Evolutionary conservation across 2,113 vertebrate genomes (phyloP).

Genomic region (Dermatemys mawii): DNA sequence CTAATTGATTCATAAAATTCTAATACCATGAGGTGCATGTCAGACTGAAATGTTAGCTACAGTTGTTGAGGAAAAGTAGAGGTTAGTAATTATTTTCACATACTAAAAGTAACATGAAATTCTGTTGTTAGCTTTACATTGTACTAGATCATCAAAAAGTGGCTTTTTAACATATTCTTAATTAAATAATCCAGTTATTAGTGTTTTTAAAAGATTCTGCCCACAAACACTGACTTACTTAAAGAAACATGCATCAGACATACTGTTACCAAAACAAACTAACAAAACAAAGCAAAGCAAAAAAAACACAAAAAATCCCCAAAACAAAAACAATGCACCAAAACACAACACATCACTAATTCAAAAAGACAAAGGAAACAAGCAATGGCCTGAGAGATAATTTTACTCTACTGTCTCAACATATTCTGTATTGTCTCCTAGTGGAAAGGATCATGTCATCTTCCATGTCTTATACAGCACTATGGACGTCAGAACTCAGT

Average conservation of each 20-base stretch:
- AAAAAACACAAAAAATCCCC: no score
- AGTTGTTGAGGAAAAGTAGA: background rate
- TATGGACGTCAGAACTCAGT: background rate
- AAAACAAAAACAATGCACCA: no score
- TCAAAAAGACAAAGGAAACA: background rate
- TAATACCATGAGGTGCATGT: background rate
- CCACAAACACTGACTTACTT: background rate
- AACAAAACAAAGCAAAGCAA: background rate
- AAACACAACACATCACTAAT: no score
- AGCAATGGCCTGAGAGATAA: background rate
- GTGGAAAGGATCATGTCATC: background rate
- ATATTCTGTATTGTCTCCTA: background rate
- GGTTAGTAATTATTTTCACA: background rate
- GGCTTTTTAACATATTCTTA: background rate
- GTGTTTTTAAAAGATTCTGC: background rate
- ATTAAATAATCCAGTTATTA: background rate
- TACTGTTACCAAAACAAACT: background rate
- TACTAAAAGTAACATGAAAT: background rate
- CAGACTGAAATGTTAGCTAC: background rate
- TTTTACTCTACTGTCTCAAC: background rate
- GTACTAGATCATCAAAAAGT: background rate
- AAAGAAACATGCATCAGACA: background rate
- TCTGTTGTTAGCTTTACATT: background rate
- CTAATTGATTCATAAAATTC: background rate
- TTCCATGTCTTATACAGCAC: background rate